Evolutionary conservation across 2,888 invertebrate species (phyloP), one percentile per base, ranked within the genome.

Genomic region (Hypercompe scribonia): DNA sequence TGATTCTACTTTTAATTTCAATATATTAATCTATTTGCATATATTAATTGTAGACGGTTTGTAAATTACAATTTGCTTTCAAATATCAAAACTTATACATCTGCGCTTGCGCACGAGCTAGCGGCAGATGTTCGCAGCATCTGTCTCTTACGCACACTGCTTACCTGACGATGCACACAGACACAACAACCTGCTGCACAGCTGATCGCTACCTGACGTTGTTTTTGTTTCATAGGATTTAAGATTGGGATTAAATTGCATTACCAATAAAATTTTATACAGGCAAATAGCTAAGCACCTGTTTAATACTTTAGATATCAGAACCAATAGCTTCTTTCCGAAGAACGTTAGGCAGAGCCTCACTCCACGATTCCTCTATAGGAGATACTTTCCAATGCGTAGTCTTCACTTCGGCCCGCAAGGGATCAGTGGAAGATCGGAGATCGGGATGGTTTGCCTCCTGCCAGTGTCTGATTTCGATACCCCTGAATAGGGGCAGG

Each of bases 61-160:
- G 31, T 61, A 61, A 58, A 61, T 61, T 31, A 61, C 28, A 61
- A 61, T 61, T 28, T 58, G 28, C 11, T 11, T 24, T 11, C 78
- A 89, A 91, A 88, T 89, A 93, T 86, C 93, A 93, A 94, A 79
- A 87, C 28, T 21, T 33, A 2, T 78, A 13, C 0, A 8, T 74
- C 50, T 3, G 10, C 0, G 1, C 58, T 46, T 66, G 88, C 87
- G 93, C 94, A 91, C 92, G 92, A 89, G 91, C 89, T 86, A 3
- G 82, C 89, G 92, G 94, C 95, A 95, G 95, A 92, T 95, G 95
- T 90, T 65, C 88, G 76, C 94, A 94, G 95, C 95, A 95, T 95
- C 95, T 95, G 94, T 89, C 86, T 73, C 86, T 86, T 87, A 87
- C 81, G 82, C 84, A 74, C 67, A 71, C 72, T 64, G 15, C 33